Base-by-base conservation (phyloP, 2,888 invertebrate genomes). In the Halictus ligatus region DNA sequence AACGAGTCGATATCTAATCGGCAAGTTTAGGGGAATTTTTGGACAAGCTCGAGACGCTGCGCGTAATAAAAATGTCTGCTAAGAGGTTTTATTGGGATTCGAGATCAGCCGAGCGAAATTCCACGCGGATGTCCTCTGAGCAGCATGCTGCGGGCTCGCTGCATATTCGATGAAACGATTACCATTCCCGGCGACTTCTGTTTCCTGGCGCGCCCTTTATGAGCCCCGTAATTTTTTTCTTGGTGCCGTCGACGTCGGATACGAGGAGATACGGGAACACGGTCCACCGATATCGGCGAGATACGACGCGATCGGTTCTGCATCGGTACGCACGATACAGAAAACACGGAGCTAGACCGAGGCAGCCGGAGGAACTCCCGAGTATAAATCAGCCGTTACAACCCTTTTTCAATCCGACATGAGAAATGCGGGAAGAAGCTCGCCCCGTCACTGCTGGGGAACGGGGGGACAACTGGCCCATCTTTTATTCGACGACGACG, bases 301-400 rank as follows among this genome's bases (percentile, higher is more conserved):
- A 90, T 88, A 88, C 89, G 86, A 81, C 88, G 82, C 88, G 90
- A 88, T 90, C 85, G 92, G 90, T 91, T 89, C 88, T 81, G 88
- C 89, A 84, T 88, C 89, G 88, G 54, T 89, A 86, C 83, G 74
- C 74, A 48, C 83, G 85, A 74, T 75, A 81, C 81, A 81, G 78
- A 86, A 78, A 75, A 81, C 79, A 84, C 78, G 72, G 50, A 58
- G 79, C n/a, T 79, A 54, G 58, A 58, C 43, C 83, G 81, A 40
- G 58, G 50, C 80, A 64, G 82, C 82, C 74, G 81, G 79, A 87
- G 88, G 88, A 89, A 85, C 75, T 85, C 74, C 40, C 75, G 73
- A 72, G 75, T 73, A 91, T 85, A 90, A 90, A 90, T 90, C 90
- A 90, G 75, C 58, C 86, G 81, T 84, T 80, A 73, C 88, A 89